Base-by-base conservation (phyloP, 2,797 vertebrate genomes). In the Agapornis canus region DNA sequence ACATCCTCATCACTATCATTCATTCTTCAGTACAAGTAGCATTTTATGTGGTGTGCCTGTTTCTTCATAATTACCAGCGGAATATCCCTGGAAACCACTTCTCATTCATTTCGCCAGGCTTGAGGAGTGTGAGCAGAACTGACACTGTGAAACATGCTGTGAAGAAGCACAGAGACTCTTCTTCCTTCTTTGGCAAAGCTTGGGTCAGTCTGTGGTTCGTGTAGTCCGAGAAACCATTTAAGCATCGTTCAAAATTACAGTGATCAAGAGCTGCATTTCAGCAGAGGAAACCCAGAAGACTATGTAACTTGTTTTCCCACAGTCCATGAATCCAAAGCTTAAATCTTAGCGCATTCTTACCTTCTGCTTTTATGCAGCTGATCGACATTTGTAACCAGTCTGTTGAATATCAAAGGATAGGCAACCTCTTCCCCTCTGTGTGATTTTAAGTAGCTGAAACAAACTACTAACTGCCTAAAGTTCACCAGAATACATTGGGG, bases 221-320 rank as follows among this genome's bases (percentile, higher is more conserved):
- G 0, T 7, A 66, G 89, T 90, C 88, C 0, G 18, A 94, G 84
- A 92, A 95, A 91, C 52, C n/a, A 54, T 90, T 75, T 54, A 86
- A 42, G 37, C 54, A 42, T 63, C 73, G 51, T 37, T 63, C 59
- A 86, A 76, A 96, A 94, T 95, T 92, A 94, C 87, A 94, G 85
- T 40, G 47, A 81, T 69, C 43, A 76, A 13, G 89, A 81, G 76
- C 3, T 31, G 16, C 43, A 26, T 81, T 93, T 91, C 69, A 94
- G 89, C 71, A 91, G 64, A 92, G 75, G 29, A 94, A 86, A 87
- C 49, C 42, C 82, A 83, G 54, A 85, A 52, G 45, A 54, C 84
- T 81, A 25, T 32, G 26, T 21, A 68, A 86, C 84, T 54, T 49
- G 15, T 78, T 95, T 95, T 94, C 91, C 86, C 93, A 96, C 69